Conservation (phyloP, 1,140 invertebrate species). For the Hyles vespertilio region DNA sequence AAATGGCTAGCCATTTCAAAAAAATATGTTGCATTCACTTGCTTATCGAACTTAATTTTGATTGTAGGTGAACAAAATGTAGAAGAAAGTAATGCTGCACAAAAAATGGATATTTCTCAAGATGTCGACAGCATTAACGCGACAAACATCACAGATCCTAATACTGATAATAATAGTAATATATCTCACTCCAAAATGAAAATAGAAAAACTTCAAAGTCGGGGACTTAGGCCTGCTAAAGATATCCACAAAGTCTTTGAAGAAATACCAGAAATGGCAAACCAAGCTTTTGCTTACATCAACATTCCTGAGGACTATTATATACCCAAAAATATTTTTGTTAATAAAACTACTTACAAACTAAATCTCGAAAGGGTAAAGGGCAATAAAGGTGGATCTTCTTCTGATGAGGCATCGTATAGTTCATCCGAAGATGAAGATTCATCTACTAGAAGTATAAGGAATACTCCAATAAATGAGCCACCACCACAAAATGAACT, state of each 20-base stretch:
- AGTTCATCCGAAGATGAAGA: constrained; percentile 41
- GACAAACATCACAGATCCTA: no score
- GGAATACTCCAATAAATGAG: constrained; percentile 12
- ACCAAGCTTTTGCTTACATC: constrained; percentile 38
- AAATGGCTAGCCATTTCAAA: no score
- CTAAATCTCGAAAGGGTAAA: constrained; percentile 50
- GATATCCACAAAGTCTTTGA: constrained; percentile 33
- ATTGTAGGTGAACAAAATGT: no score
- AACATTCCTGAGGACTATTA: constrained; percentile 41
- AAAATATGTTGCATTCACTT: no score
- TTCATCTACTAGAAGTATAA: constrained; percentile 32
- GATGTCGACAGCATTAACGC: no score
- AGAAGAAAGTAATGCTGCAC: no score
- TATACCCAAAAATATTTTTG: constrained; percentile 47
- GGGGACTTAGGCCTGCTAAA: constrained; percentile 25
- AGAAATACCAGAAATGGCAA: constrained; percentile 38
- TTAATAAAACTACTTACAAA: constrained; percentile 43
- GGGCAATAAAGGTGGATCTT: constrained; percentile 20
- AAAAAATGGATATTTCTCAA: no score
- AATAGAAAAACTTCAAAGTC: constrained; percentile 33
- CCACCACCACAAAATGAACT: background rate
- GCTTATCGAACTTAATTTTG: no score
- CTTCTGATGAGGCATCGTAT: constrained; percentile 27
- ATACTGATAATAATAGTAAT: no score
- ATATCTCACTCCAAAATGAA: constrained; percentile 13